Evolutionary conservation across 2,113 vertebrate genomes (phyloP).

Genomic region (Sylvia atricapilla): DNA sequence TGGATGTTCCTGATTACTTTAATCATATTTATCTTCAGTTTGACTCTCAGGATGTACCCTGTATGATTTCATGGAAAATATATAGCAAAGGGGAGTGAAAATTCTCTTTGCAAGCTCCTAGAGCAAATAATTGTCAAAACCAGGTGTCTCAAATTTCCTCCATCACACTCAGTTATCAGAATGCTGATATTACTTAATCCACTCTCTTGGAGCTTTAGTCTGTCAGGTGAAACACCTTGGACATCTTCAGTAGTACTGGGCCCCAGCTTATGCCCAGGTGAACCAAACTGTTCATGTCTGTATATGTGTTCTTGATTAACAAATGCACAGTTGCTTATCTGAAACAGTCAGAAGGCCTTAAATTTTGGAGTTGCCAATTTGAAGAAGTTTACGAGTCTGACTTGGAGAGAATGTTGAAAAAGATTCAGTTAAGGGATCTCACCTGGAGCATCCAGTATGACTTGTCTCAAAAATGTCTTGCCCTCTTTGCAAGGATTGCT

Average conservation of each 20-base stretch:
- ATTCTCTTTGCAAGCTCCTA: not conserved
- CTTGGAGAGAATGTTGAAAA: not conserved
- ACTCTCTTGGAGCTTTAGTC: not conserved
- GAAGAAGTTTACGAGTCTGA: not conserved
- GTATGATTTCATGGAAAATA: not conserved
- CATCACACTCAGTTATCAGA: not conserved
- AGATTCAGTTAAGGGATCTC: not conserved
- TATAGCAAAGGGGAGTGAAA: not conserved
- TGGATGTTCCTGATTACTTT: not conserved
- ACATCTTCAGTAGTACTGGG: not conserved
- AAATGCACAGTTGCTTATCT: not conserved
- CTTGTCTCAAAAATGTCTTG: not conserved
- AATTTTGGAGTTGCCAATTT: not conserved
- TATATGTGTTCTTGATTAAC: not conserved
- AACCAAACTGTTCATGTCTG: not conserved
- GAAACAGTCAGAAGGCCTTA: not conserved
- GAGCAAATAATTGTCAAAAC: not conserved
- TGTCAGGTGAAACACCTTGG: not conserved
- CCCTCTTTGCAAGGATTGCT: not conserved
- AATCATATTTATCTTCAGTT: not conserved
- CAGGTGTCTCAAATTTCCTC: not conserved
- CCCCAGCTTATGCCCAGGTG: not conserved
- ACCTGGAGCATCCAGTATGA: not conserved
- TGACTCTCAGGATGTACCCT: not conserved
- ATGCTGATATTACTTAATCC: not conserved